Evolutionary conservation across 92 coral and sea anemone species (phyloP).

Genomic region (Porites divaricata): DNA sequence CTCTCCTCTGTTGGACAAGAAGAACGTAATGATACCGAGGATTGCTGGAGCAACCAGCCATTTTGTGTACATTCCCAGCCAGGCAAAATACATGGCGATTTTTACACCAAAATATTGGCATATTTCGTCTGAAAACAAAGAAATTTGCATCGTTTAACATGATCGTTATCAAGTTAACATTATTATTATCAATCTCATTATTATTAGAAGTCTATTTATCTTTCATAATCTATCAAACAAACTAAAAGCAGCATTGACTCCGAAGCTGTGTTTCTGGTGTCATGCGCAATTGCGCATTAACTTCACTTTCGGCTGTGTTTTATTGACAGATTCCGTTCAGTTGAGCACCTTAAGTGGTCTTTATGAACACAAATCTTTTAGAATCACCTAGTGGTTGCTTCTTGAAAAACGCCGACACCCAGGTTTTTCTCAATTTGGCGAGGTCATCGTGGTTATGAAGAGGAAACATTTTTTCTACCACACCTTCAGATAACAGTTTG

Average conservation of each 20-base stretch:
- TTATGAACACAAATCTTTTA: background rate
- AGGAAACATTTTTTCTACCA: slow-evolving; percentile 95
- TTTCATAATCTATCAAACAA: no score
- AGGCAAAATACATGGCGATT: slow-evolving; percentile 99
- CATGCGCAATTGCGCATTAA: no score
- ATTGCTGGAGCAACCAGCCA: slow-evolving; percentile 98
- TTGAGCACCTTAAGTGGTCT: background rate
- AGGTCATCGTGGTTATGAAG: slow-evolving; percentile 95
- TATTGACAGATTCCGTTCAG: no score
- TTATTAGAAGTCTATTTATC: no score
- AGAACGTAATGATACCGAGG: slow-evolving; percentile 91
- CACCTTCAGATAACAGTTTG: slow-evolving; percentile 86
- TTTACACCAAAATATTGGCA: slow-evolving; percentile 96
- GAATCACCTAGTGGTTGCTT: slow-evolving; percentile 94
- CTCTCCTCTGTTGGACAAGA: slow-evolving; percentile 90
- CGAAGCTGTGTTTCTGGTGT: no score
- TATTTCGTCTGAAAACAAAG: slow-evolving; percentile 79
- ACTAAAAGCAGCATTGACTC: no score
- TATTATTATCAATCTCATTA: no score
- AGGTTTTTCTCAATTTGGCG: slow-evolving; percentile 86
- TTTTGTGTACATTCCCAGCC: slow-evolving; percentile 99
- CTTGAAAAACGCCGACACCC: slow-evolving; percentile 97
- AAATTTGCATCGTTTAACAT: background rate
- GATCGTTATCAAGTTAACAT: background rate
- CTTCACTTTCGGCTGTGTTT: no score